Evolutionary conservation across 2,888 invertebrate genomes (phyloP).

Genomic region (Diadegma fenestrale): DNA sequence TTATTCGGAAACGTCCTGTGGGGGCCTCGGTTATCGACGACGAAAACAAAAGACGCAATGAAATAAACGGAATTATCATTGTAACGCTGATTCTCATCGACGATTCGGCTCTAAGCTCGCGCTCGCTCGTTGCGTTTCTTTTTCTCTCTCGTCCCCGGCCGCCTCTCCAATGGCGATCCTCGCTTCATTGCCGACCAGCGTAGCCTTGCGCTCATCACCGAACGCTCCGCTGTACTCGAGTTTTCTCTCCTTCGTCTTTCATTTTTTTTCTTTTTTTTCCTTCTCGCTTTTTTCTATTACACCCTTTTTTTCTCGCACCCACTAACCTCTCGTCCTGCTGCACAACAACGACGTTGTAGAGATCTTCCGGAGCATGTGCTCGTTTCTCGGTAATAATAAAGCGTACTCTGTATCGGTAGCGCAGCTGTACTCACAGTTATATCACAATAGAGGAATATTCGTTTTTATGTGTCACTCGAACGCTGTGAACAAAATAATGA

Average conservation of each 20-base stretch:
- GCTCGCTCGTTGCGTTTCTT: slow-evolving; percentile 14
- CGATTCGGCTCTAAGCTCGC: slow-evolving; percentile 20
- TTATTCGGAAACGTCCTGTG: slow-evolving; percentile 61
- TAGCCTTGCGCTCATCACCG: slow-evolving; percentile 11
- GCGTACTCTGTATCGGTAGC: slow-evolving; percentile 54
- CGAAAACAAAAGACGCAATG: slow-evolving; percentile 24
- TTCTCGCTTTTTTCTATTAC: slow-evolving; percentile 35
- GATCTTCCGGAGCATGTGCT: slow-evolving; percentile 44
- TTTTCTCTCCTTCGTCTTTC: slow-evolving; percentile 21
- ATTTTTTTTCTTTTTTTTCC: slow-evolving; percentile 4
- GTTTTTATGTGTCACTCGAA: slow-evolving; percentile 84
- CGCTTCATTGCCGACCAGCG: slow-evolving; percentile 35
- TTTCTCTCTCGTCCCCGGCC: slow-evolving; percentile 2
- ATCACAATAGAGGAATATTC: slow-evolving; percentile 84
- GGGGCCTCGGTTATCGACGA: slow-evolving; percentile 38
- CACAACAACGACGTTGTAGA: slow-evolving; percentile 60
- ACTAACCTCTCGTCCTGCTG: slow-evolving; percentile 44
- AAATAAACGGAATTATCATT: slow-evolving; percentile 35
- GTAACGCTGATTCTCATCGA: slow-evolving; percentile 22
- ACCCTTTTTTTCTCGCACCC: not conserved
- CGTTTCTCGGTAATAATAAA: slow-evolving; percentile 60
- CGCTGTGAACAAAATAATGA: slow-evolving; percentile 75
- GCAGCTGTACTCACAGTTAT: slow-evolving; percentile 82
- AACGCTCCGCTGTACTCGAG: slow-evolving; percentile 20
- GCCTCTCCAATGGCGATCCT: slow-evolving; percentile 41